Percentiles rank a stretch among this genome's conserved stretches.
Conservation (phyloP, 2,113 vertebrate genomes). For the Calyptomena viridis region DNA sequence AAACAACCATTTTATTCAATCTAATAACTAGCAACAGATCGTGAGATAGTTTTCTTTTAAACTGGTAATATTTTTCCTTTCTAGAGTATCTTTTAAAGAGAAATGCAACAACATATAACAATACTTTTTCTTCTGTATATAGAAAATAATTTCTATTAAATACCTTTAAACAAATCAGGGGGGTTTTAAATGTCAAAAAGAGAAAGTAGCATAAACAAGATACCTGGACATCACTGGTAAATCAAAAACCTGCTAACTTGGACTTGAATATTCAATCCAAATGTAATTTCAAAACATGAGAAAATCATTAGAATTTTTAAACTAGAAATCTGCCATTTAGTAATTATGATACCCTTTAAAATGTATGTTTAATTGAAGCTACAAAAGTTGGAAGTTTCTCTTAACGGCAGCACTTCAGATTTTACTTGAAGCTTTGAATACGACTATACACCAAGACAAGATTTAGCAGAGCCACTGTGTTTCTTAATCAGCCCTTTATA, state of each 20-base stretch:
- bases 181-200: neutral
- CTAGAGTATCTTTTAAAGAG: neutral
- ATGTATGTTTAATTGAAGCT: neutral
- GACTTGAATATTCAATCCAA: neutral
- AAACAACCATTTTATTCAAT: neutral
- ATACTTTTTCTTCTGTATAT: neutral
- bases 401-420: conserved; percentile 19
- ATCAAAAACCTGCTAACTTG: neutral
- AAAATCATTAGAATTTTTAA: conserved; percentile 7
- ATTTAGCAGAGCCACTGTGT: neutral
- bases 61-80: neutral
- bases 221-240: neutral
- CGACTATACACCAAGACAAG: neutral
- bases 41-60: neutral
- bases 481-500: conserved; percentile 11
- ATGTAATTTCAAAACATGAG: neutral
- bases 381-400: neutral
- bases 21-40: neutral
- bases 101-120: neutral
- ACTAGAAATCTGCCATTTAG: neutral
- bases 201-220: neutral
- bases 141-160: neutral
- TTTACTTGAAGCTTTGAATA: neutral
- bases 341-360: neutral
- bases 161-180: neutral